Base-by-base conservation (phyloP, 2,797 vertebrate genomes). In the Arctocebus calabarensis region DNA sequence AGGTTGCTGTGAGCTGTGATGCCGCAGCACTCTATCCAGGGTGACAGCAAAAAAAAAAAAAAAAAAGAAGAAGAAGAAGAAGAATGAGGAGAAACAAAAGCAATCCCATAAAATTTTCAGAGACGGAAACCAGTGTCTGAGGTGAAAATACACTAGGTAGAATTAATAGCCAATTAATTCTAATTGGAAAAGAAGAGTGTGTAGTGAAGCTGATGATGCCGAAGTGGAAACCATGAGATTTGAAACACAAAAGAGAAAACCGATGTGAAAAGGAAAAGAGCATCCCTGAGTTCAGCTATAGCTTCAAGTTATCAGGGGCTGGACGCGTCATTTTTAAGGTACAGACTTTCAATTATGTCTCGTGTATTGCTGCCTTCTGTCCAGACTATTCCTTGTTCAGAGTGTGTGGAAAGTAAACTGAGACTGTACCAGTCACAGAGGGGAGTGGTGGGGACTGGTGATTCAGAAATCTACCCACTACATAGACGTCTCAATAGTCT, bases 201-300 rank as follows among this genome's bases (percentile, higher is more conserved):
- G 23, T 14, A 45, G 43, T 45, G 8, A 7, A 11, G 3, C 1
- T 29, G 43, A 48, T 7, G 7, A 25, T 25, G 4, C 0, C 37
- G 43, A 20, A 25, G 19, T 14, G 20, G 27, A 23, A 70, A 40
- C 11, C 7, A 4, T 14, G n/a, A 0, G 22, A 43, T 40, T 57
- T 45, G 20, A 57, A 82, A 55, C 4, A 40, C 14, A 70, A 27
- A 27, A n/a, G 0, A 32, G 5, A 70, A 48, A n/a, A 59, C 32
- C 81, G 22, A 25, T 9, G 3, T 1, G 25, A 19, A 14, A 25
- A 48, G 17, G 5, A 9, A 43, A n/a, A 59, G 5, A 32, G 2
- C 27, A 3, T 9, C 16, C 2, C 0, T 10, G 73, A 40, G n/a
- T 22, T 48, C 5, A 3, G 8, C 40, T 10, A 16, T 23, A 8